Evolutionary conservation across 2,797 vertebrate genomes (phyloP).

Genomic region (Dromococcyx pavoninus): DNA sequence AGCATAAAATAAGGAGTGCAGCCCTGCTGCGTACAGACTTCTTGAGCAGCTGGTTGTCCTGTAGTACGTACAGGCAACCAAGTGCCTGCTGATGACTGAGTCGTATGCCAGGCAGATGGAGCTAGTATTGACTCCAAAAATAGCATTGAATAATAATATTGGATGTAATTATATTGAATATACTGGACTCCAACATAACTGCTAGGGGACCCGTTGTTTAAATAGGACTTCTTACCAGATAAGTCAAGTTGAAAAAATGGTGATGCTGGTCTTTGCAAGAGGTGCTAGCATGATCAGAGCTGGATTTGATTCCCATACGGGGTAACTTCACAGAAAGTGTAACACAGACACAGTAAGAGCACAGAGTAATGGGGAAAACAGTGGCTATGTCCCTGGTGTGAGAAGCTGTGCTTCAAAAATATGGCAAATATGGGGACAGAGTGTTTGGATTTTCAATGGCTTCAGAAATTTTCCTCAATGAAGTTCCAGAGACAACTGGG

Average conservation of each 20-base stretch:
- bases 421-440: accelerated
- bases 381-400: background rate
- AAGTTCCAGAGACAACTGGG: background rate
- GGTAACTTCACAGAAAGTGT: background rate
- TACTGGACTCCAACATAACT: background rate
- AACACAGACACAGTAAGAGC: background rate
- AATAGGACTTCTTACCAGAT: background rate
- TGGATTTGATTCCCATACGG: background rate
- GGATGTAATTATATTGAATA: background rate
- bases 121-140: background rate
- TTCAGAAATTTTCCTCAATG: background rate
- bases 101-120: background rate
- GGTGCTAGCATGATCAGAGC: background rate
- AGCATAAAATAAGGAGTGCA: background rate
- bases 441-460: background rate
- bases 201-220: background rate
- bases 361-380: background rate
- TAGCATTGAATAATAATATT: background rate
- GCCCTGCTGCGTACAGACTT: background rate
- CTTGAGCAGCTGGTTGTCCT: background rate
- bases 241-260: background rate
- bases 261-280: background rate
- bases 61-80: background rate
- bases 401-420: background rate
- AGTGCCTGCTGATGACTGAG: background rate